phyloP scores from a whole-genome alignment of 1,140 invertebrate genomes.

The Magallana ariakensis region DNA sequence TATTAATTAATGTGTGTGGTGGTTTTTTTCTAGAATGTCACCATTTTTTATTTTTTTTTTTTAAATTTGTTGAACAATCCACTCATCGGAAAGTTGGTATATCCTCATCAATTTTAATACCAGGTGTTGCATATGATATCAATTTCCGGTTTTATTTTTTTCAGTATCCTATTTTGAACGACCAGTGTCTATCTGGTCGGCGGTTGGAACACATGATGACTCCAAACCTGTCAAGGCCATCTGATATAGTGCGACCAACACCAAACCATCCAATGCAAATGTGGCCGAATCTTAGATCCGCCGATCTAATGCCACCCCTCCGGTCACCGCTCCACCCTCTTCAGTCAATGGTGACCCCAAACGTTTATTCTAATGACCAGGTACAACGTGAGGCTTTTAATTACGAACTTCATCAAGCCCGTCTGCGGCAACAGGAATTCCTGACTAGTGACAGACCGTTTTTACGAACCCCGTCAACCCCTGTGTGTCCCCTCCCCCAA shows the following conservation, averaged over 20 bases:
- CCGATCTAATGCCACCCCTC: conserved; percentile 33
- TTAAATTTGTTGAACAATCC: no score
- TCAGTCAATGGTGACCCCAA: conserved; percentile 47
- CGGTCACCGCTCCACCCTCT: conserved; percentile 48
- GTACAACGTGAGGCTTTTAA: conserved; percentile 57
- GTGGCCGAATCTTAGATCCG: conserved; percentile 22
- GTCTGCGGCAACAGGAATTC: conserved; percentile 68
- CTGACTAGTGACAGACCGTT: conserved; percentile 62
- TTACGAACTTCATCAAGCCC: conserved; percentile 67
- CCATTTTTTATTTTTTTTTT: no score
- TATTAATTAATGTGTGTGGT: no score
- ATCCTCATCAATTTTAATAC: no score
- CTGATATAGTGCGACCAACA: conserved; percentile 34
- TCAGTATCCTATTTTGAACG: neutral
- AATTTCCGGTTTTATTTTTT: neutral
- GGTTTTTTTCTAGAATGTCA: no score
- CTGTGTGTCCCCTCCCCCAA: neutral
- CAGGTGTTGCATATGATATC: no score
- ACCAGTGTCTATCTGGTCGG: neutral
- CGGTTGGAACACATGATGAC: neutral
- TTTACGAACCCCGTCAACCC: conserved; percentile 38
- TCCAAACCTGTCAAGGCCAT: neutral
- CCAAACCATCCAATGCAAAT: conserved; percentile 37
- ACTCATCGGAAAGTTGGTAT: no score
- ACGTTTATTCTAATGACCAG: conserved; percentile 43